Evolutionary conservation across 1,140 invertebrate species (phyloP).

Genomic region (Orussus abietinus): DNA sequence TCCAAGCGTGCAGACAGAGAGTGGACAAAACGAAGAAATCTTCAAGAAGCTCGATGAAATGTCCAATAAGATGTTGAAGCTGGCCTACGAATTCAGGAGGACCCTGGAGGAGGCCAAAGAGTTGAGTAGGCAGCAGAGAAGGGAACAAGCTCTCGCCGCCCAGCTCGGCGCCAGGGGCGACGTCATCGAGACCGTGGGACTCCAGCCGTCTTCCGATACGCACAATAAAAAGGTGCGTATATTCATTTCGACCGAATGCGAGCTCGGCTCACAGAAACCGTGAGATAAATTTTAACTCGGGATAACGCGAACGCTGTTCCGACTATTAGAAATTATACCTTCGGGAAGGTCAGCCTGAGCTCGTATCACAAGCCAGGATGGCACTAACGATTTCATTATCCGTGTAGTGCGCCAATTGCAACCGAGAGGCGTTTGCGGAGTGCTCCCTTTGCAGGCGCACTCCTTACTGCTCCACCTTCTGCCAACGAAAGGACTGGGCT

Average conservation of each 20-base stretch:
- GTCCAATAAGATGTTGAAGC: slow-evolving; percentile 61
- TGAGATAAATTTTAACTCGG: no score
- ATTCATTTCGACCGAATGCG: no score
- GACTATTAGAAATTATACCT: no score
- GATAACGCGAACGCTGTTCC: no score
- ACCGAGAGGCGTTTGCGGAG: slow-evolving; percentile 78
- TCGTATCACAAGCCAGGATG: no score
- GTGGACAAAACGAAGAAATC: slow-evolving; percentile 49
- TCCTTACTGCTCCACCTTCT: slow-evolving; percentile 83
- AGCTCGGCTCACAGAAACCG: no score
- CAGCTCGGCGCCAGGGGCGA: slow-evolving; percentile 48
- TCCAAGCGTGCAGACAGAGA: slow-evolving; percentile 38
- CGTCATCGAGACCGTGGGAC: slow-evolving; percentile 52
- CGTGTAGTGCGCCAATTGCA: slow-evolving; percentile 87
- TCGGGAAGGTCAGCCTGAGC: no score
- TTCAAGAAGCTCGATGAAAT: slow-evolving; percentile 70
- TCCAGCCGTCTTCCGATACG: slow-evolving; percentile 57
- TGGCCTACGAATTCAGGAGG: slow-evolving; percentile 65
- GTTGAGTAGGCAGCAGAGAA: slow-evolving; percentile 61
- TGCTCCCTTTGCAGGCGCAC: slow-evolving; percentile 80
- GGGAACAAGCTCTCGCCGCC: slow-evolving; percentile 64
- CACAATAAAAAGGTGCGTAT: slow-evolving; percentile 56
- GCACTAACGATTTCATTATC: no score
- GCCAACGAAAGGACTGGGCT: slow-evolving; percentile 83
- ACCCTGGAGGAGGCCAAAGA: slow-evolving; percentile 66